Evolutionary conservation across 1,140 invertebrate species (phyloP), one percentile per base, ranked within the genome.

Genomic region (Portunus trituberculatus): DNA sequence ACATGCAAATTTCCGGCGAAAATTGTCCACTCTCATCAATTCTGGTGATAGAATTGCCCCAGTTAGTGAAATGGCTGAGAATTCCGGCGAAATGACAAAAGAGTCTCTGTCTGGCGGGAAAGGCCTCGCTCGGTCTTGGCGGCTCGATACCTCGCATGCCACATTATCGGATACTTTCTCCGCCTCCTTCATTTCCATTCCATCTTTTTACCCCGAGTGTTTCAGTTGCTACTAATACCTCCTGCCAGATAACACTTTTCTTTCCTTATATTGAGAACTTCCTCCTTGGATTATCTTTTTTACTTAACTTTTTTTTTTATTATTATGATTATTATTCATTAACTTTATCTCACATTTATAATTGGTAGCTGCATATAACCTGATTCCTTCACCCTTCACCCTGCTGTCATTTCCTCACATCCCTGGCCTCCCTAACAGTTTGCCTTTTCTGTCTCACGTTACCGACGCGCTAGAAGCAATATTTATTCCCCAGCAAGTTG

Each of bases 1-100:
- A 76, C 67, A 76, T 76, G 67, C 67, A 76, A 76, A 76, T 76
- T 76, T 76, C 67, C 67, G 67, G 67, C 67, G 67, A 76, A 76
- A 76, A 76, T 76, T 25, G 67, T 76, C 67, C 67, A 76, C 25
- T 76, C 67, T 76, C 67, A 76, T 76, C 67, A 76, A 76, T 76
- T 76, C 20, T n/a, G 12, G 25, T 76, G 67, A 76, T 76, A 76
- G 67, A 76, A 76, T 76, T 76, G 67, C 67, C 67, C 67, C 67
- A 76, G 67, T 76, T 76, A 76, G 67, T 76, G 67, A 76, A 76
- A 76, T 76, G 67, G 67, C 67, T 76, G 12, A 76, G 67, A 76
- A 76, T 25, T n/a, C 25, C 25, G 25, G 67, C 25, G 67, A n/a
- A n/a, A 76, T 76, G 67, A 76, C 67, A 76, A 76, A 76, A 20